Percentiles rank a stretch among this genome's conserved stretches.
Conservation (phyloP, 2,797 vertebrate species). For the Erpetoichthys calabaricus region DNA sequence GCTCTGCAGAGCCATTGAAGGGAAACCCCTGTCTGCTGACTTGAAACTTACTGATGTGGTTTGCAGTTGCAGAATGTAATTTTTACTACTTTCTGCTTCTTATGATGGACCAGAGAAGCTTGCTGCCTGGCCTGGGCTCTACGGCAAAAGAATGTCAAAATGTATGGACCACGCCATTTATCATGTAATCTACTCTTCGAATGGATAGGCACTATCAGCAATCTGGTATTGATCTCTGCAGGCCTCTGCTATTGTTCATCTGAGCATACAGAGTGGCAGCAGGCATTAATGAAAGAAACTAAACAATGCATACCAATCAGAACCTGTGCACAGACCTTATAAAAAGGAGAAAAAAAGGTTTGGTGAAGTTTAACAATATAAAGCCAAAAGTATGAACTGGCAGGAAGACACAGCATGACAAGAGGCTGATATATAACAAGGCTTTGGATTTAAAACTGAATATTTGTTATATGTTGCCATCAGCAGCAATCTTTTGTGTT, state of each 20-base stretch:
- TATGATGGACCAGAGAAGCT: constrained; percentile 27
- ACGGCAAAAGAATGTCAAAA: constrained; percentile 69
- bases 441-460: no score
- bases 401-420: no score
- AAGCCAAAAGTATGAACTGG: no score
- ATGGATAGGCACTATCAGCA: constrained; percentile 95
- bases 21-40: no score
- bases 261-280: constrained; percentile 71
- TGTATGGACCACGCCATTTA: constrained; percentile 78
- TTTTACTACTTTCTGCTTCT: constrained; percentile 19
- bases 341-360: constrained; percentile 10
- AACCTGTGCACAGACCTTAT: constrained; percentile 35
- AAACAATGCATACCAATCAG: constrained; percentile 89
- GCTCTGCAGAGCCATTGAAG: no score
- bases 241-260: constrained; percentile 88
- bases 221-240: constrained; percentile 91
- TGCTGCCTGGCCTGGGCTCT: constrained; percentile 48
- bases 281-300: constrained; percentile 90
- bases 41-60: no score
- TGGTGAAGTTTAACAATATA: not conserved
- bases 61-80: no score
- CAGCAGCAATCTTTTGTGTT: no score
- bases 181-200: constrained; percentile 91
- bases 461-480: no score
- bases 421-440: no score